These are phyloP conservation scores for Mastacembelus armatus DNA, from an alignment of 2,797 vertebrate species.

Conservation along the genomic window DNA sequence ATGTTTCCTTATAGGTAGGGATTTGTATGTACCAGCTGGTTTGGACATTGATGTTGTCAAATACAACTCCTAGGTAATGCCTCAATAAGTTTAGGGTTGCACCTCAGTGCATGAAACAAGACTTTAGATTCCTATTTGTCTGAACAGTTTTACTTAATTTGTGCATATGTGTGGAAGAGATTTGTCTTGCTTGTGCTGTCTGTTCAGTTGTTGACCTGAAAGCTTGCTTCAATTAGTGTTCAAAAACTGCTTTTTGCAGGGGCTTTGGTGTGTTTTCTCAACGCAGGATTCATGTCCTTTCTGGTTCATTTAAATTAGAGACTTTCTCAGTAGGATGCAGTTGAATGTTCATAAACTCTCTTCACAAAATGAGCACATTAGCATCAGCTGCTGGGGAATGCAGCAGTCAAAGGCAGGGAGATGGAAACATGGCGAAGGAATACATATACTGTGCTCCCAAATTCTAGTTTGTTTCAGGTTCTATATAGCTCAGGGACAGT, in stretches of 20 bases:
- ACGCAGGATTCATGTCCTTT: conserved; percentile 28
- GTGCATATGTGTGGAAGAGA: background rate
- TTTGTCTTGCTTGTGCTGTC: background rate
- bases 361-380: conserved; percentile 53
- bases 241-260: conserved; percentile 20
- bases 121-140: conserved; percentile 4
- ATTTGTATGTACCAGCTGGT: no score
- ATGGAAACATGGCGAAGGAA: conserved; percentile 50
- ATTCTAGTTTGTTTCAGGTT: conserved; percentile 48
- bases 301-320: conserved; percentile 26
- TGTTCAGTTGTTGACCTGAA: conserved; percentile 12
- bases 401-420: conserved; percentile 35
- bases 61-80: no score
- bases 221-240: conserved; percentile 32
- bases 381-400: conserved; percentile 37
- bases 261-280: conserved; percentile 12
- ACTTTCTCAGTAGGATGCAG: conserved; percentile 33
- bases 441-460: conserved; percentile 32
- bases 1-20: no score
- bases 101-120: no score
- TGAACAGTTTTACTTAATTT: conserved; percentile 4
- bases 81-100: no score
- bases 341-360: conserved; percentile 27
- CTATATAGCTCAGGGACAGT: conserved; percentile 52
- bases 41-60: no score